Evolutionary conservation across 2,113 vertebrate species (phyloP), one percentile per base, ranked within the genome.

Genomic region (Tupaia chinensis): DNA sequence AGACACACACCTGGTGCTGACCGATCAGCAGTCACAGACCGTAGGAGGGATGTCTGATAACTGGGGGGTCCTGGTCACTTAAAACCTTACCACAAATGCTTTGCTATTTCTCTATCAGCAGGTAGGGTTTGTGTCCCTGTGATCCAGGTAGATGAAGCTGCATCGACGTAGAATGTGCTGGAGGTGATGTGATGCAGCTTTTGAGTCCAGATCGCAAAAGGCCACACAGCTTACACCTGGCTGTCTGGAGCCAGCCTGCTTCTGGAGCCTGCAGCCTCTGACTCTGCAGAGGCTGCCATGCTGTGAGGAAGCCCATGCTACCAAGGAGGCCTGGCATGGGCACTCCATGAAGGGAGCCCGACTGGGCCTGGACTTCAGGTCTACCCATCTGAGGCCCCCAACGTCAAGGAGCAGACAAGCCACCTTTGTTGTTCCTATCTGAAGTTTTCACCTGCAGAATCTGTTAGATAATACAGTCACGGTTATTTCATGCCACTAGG

Each of bases 61-160:
- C 44, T 44, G 44, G 44, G 44, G 44, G 44, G 44, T 5, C 44
- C 44, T 44, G 44, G 44, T 44, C 44, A 44, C 44, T 23, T 22
- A 32, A 23, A 73, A 74, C 58, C 58, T 16, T 58, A 22, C 29
- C 7, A 29, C 16, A 1, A 4, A 8, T 16, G 12, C 56, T 54
- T 19, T 16, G 16, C 2, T 2, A 0, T 6, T 27, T 32, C 34
- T 34, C 66, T 8, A 1, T 27, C 19, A 9, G n/a, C 34, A 22
- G 19, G 56, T 14, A 22, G 34, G 54, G 32, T 7, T 72, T 16
- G 1, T 22, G 15, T 20, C 56, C 8, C 58, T 60, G 65, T 66
- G 60, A 25, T 29, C 60, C 68, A 66, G 56, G 60, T 13, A 9
- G 72, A 68, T 23, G 29, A 14, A 1, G 22, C 9, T 3, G 5